Conservation (phyloP, 2,113 vertebrate species). For the Ictidomys tridecemlineatus region DNA sequence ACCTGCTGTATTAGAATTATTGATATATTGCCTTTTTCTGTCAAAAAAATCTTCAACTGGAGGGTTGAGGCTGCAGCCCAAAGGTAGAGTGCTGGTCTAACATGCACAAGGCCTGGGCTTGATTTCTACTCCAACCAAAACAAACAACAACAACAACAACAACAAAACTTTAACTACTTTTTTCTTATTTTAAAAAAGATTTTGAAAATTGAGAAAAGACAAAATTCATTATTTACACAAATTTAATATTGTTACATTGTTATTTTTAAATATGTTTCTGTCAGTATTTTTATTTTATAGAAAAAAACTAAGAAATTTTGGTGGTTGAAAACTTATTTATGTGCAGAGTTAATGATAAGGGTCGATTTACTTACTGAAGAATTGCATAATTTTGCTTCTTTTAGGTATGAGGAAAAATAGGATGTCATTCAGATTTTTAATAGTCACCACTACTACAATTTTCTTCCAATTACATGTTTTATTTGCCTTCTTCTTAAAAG, state of each 20-base stretch:
- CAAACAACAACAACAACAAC: not conserved
- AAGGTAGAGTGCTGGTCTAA: not conserved
- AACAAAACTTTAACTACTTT: not conserved
- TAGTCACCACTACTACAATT: not conserved
- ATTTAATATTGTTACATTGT: not conserved
- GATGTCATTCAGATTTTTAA: not conserved
- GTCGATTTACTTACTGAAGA: not conserved
- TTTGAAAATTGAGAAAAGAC: not conserved
- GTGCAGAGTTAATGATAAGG: not conserved
- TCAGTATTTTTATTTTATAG: not conserved
- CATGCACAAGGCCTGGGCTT: not conserved
- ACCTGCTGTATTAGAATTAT: slow-evolving; percentile 24
- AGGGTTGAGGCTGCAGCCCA: not conserved
- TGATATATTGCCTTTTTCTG: not conserved
- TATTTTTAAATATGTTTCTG: not conserved
- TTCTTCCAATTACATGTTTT: slow-evolving; percentile 8
- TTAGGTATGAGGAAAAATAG: not conserved
- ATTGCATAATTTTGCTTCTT: not conserved
- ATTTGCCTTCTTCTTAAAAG: not conserved
- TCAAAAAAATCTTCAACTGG: not conserved
- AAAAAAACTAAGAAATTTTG: not conserved
- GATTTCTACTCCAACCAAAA: too few species aligned
- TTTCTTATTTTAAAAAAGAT: not conserved
- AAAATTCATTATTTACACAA: slow-evolving; percentile 41
- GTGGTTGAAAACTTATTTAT: not conserved